Conservation (phyloP, 2,113 vertebrate species). For the Sebastes schlegelii region DNA sequence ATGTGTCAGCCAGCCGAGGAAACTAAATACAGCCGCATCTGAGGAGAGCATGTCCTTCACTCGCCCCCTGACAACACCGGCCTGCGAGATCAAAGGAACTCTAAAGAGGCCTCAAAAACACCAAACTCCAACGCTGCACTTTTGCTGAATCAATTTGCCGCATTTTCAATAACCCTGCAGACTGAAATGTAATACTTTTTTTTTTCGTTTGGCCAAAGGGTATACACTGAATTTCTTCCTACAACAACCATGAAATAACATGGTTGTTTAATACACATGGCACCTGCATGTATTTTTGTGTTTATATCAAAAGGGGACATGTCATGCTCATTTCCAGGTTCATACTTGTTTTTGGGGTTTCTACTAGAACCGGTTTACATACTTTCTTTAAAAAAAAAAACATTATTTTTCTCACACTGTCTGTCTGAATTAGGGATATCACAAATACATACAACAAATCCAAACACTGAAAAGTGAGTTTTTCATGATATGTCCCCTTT, state of each 20-base stretch:
- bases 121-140: slow-evolving; percentile 53
- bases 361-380: too few relatives aligned
- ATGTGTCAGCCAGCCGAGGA: slow-evolving; percentile 27
- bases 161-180: slow-evolving; percentile 57
- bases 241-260: neutral
- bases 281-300: neutral
- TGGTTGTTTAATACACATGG: neutral
- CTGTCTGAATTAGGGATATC: too few relatives aligned
- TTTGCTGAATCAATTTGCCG: slow-evolving; percentile 64
- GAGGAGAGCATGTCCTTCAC: slow-evolving; percentile 57
- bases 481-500: too few relatives aligned
- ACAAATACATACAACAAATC: too few relatives aligned
- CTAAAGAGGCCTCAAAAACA: slow-evolving; percentile 56
- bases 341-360: too few relatives aligned
- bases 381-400: too few relatives aligned
- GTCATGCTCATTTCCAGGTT: too few relatives aligned
- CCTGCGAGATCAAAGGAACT: slow-evolving; percentile 61
- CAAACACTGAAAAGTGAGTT: too few relatives aligned
- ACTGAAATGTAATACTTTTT: slow-evolving; percentile 3
- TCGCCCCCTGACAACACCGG: slow-evolving; percentile 46
- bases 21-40: slow-evolving; percentile 57
- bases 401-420: too few relatives aligned
- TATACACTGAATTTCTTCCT: neutral
- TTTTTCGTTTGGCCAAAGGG: slow-evolving; percentile 27
- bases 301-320: too few relatives aligned